Conservation (phyloP, 2,113 vertebrate species). For the Malurus elegans region DNA sequence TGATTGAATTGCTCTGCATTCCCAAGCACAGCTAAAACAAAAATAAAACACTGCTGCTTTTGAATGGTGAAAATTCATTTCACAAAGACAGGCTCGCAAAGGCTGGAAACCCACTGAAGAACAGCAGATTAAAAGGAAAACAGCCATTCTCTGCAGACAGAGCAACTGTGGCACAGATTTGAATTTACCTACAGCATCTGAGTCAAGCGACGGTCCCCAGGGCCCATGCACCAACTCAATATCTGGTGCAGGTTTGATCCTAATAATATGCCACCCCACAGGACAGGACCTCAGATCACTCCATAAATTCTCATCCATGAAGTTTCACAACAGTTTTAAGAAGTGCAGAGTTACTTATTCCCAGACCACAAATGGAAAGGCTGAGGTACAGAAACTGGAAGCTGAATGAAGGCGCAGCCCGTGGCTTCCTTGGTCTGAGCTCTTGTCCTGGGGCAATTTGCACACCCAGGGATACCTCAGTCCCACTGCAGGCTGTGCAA, state of each 20-base stretch:
- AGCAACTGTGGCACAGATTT: constrained; percentile 11
- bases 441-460: neutral
- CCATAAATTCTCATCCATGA: neutral
- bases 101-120: constrained; percentile 52
- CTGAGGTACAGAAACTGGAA: neutral
- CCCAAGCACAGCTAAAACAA: constrained; percentile 65
- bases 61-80: constrained; percentile 56
- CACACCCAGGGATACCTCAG: neutral
- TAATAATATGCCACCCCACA: neutral
- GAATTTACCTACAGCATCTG: constrained; percentile 28
- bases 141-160: neutral
- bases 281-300: neutral
- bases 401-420: neutral
- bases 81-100: constrained; percentile 56
- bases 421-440: neutral
- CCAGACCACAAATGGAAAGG: neutral
- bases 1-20: constrained; percentile 72
- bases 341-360: neutral
- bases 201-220: neutral
- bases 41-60: constrained; percentile 66
- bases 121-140: constrained; percentile 34
- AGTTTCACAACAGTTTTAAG: neutral
- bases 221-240: neutral
- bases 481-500: neutral
- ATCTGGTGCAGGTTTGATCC: neutral